These are phyloP conservation scores for Aphelocoma californica DNA, from an alignment of 2,797 vertebrate genomes.

Conservation along the genomic window DNA sequence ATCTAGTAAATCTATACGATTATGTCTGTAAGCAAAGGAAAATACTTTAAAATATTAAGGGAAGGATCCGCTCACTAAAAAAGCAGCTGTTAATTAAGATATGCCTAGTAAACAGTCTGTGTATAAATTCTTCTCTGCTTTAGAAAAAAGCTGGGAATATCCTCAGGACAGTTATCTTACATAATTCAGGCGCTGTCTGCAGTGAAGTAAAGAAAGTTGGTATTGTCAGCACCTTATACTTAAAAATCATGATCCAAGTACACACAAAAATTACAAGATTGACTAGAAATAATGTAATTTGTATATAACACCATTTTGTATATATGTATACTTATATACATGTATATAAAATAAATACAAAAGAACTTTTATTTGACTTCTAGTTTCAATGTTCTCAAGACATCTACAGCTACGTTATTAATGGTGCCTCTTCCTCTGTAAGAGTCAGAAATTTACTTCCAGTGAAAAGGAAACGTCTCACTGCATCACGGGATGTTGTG, in stretches of 20 bases:
- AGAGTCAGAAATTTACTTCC: not conserved
- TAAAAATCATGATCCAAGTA: not conserved
- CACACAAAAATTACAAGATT: not conserved
- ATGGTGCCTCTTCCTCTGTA: not conserved
- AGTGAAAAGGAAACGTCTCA: not conserved
- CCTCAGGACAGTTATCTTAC: not conserved
- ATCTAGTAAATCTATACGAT: not conserved
- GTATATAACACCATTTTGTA: not conserved
- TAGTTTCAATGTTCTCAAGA: not conserved
- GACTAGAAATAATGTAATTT: not conserved
- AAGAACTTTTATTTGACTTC: not conserved
- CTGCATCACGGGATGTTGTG: not conserved
- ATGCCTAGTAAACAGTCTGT: not conserved
- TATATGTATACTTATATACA: constrained; percentile 17
- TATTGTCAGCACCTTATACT: not conserved
- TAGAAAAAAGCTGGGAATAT: not conserved
- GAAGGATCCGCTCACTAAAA: not conserved
- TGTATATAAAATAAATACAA: constrained; percentile 7
- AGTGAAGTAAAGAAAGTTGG: not conserved
- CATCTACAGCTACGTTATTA: not conserved
- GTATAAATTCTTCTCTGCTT: not conserved
- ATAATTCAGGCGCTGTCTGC: not conserved
- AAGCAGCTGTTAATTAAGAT: not conserved
- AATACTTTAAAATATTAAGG: not conserved
- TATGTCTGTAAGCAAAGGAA: not conserved